Base-by-base conservation (phyloP, 2,888 invertebrate species). In the Fabriciana adippe region DNA sequence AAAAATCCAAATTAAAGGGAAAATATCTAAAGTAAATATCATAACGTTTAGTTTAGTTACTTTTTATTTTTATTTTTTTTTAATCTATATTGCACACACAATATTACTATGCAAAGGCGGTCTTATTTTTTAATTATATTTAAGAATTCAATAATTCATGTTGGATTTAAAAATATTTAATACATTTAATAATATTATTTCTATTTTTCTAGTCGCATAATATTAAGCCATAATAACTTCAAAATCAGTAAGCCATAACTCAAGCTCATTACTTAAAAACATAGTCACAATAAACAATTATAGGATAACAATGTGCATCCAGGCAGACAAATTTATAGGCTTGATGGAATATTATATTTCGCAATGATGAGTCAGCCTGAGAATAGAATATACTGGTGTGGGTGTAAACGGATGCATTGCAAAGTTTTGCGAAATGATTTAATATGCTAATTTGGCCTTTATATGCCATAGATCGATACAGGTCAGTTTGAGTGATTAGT, bases 371-470 rank as follows among this genome's bases (percentile, higher is more conserved):
- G 74, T 77, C 75, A 77, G 74, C 56, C 66, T 75, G 75, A 70
- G 75, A 75, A 74, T 66, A 66, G 59, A 45, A 15, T 53, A 47
- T 65, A 54, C 54, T 35, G 4, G 67, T 64, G 76, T 77, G 74
- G 77, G 76, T 59, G 67, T 64, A 76, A 75, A 77, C 77, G 77
- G 76, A 79, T 81, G 79, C 78, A 75, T 79, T 79, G 79, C 79
- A 70, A 73, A 75, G 76, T 75, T 69, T 73, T 73, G 67, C 72
- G 71, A 68, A 71, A 68, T 75, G 73, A 78, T 77, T 78, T 76
- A 77, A 74, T 78, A 78, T 77, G 76, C 72, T 78, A 77, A 78
- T 78, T 73, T 75, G 72, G 72, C 72, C 77, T 78, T 77, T 74
- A 74, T 72, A 70, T 74, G 73, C 70, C 76, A 75, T 73, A 72